Evolutionary conservation across 2,888 invertebrate species (phyloP), one percentile per base, ranked within the genome.

Genomic region (Macrophya annulata): DNA sequence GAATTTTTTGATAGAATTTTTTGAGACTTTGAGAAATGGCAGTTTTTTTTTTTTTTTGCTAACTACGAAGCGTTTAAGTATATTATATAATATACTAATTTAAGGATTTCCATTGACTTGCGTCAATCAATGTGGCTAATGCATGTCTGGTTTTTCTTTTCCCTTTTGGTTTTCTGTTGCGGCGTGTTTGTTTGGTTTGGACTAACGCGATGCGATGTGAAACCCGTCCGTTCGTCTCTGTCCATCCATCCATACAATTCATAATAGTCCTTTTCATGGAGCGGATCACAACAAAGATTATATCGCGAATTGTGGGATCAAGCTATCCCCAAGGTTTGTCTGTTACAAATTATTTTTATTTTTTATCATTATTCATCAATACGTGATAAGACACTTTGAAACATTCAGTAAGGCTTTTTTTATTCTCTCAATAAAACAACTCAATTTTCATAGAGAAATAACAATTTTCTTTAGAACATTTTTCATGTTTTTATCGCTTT

Each of bases 181-280:
- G 89, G 89, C 89, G 86, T 90, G 89, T 89, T 90, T 89, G 87
- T 90, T 91, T 91, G 90, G 89, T 92, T 91, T 90, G 91, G 90
- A 91, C 90, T 92, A 91, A 91, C 88, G 89, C 88, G 89, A 90
- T 87, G 87, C 87, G 88, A 87, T 89, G 89, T 89, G 87, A 88
- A 87, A 88, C 83, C 94, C 45, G 43, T 74, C 5, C n/a, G 72
- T 31, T n/a, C n/a, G n/a, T 45, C 72, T 72, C 45, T 25, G 21
- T 96, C 93, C 96, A 96, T 95, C 85, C 65, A 90, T 87, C 83
- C 83, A 88, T 89, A 90, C 90, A 51, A 31, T 85, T 89, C 92
- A 92, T 90, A 31, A 31, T 95, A 97, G 96, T 97, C 97, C 89
- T 96, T 96, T 91, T 97, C 97, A 86, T 97, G 97, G 96, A 97